These are phyloP conservation scores for Myotis planiceps DNA, from an alignment of 2,797 vertebrate genomes.

Conservation along the genomic window DNA sequence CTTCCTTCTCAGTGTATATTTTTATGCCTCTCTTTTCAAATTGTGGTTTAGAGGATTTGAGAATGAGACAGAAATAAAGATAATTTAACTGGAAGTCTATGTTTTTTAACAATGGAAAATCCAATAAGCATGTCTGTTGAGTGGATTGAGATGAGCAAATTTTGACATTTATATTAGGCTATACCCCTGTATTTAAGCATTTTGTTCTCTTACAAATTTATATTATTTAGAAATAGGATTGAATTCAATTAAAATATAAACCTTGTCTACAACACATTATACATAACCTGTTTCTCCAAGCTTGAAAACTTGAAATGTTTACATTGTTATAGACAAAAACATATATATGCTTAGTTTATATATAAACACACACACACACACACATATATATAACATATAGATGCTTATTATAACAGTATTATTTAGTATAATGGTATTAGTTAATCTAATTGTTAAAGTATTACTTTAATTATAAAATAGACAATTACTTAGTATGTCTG, in stretches of 20 bases:
- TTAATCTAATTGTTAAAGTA: not conserved
- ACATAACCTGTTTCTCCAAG: not conserved
- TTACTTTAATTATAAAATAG: not conserved
- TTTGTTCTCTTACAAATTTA: not conserved
- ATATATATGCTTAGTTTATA: not conserved
- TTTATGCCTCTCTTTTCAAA: not conserved
- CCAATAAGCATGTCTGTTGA: not conserved
- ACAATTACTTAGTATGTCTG: not conserved
- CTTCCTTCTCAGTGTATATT: not conserved
- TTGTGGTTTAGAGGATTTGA: not conserved
- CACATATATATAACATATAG: not conserved
- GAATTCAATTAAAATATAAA: not conserved
- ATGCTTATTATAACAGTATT: not conserved
- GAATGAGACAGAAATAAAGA: not conserved
- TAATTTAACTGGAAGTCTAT: not conserved
- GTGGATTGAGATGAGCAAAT: not conserved
- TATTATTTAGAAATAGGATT: not conserved
- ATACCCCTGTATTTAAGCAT: not conserved
- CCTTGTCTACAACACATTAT: not conserved
- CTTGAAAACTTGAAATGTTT: not conserved
- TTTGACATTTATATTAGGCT: not conserved
- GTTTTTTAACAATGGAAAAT: conserved; percentile 36
- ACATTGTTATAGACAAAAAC: not conserved
- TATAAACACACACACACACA: not conserved
- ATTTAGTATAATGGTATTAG: not conserved